Base-by-base conservation (phyloP, 2,113 vertebrate species). In the Heteronetta atricapilla region DNA sequence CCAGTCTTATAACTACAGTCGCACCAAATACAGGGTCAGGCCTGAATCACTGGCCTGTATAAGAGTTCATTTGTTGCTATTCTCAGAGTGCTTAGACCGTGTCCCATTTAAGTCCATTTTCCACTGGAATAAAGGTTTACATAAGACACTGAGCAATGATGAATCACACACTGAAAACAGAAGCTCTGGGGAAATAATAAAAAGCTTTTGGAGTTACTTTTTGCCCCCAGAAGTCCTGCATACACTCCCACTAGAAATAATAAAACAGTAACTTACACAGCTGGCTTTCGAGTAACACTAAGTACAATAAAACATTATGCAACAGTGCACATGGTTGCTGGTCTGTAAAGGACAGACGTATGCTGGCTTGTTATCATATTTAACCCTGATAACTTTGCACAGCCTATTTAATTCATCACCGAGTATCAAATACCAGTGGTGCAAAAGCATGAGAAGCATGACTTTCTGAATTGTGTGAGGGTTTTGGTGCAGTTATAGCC, bases 91-190 rank as follows among this genome's bases (percentile, higher is more conserved):
- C 93, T 90, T 52, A 89, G 77, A 94, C 81, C 59, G 70, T 96
- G 95, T 89, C 94, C 95, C 94, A 96, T 92, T 96, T 94, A 86
- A 95, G 73, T 20, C 56, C 66, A 22, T 86, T 97, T 60, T 94
- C 86, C 66, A 60, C 80, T 69, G 73, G 42, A 95, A 94, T 90
- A 93, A 94, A 95, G 80, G 88, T 95, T 95, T 97, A 95, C 90
- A 86, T 96, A 95, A 97, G 94, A 73, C 1, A 4, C 73, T 34
- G 86, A 66, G 83, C 77, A 93, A 75, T 82, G 69, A 91, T 90
- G 68, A 97, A 91, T 83, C 72, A 75, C 56, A 90, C 66, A 13
- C 26, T 69, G 88, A 70, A 89, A 93, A 93, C 90, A 92, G 95
- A 87, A 84, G 80, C 77, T 67, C n/a, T 13, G 26, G 22, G 42